Conservation (phyloP, 2,797 vertebrate genomes). For the Aphelocoma californica region DNA sequence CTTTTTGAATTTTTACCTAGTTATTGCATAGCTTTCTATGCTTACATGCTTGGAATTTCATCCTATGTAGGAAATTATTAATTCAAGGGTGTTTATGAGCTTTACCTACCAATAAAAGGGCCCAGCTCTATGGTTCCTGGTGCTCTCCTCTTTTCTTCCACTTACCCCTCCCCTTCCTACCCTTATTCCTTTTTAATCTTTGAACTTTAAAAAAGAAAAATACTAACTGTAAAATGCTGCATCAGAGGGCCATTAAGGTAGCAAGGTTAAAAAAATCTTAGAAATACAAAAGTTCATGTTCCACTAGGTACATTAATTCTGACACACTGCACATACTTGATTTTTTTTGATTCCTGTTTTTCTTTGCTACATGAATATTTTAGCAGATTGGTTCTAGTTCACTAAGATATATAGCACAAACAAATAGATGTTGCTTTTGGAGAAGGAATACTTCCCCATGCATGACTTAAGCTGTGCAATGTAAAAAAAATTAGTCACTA, state of each 20-base stretch:
- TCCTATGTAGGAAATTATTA: not conserved
- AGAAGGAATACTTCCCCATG: not conserved
- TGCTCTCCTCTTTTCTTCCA: not conserved
- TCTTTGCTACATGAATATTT: slow-evolving; percentile 27
- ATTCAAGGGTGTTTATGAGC: not conserved
- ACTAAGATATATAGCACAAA: not conserved
- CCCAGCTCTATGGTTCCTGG: not conserved
- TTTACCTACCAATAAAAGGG: not conserved
- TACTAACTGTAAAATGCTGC: not conserved
- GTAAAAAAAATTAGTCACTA: not conserved
- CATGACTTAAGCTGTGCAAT: not conserved
- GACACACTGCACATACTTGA: not conserved
- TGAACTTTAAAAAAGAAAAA: not conserved
- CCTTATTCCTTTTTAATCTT: not conserved
- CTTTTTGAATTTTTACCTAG: not conserved
- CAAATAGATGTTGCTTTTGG: not conserved
- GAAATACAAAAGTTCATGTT: slow-evolving; percentile 8
- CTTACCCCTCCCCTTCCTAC: not conserved
- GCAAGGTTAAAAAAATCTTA: not conserved
- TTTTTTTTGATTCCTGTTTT: not conserved
- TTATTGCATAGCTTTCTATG: not conserved
- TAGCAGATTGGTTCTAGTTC: slow-evolving; percentile 6
- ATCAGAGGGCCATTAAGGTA: not conserved
- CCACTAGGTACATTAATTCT: not conserved
- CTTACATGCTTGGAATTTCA: not conserved